These are phyloP conservation scores for Cyprinus carpio DNA, from an alignment of 2,113 vertebrate species.

Conservation along the genomic window DNA sequence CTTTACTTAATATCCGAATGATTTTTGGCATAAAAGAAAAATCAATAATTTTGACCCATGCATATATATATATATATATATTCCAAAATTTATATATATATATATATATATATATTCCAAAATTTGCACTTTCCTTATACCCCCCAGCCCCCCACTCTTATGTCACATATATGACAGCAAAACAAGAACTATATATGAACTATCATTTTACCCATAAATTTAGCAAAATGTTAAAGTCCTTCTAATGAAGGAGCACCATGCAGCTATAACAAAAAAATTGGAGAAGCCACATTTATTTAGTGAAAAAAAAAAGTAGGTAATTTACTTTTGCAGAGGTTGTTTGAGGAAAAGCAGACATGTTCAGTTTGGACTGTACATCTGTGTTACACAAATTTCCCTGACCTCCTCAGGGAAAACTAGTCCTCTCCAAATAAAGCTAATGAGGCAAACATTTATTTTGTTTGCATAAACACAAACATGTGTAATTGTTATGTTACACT, in stretches of 20 bases:
- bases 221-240: neutral
- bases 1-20: too few relatives aligned
- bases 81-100: too few relatives aligned
- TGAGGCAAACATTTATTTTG: neutral
- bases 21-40: too few relatives aligned
- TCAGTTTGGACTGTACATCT: neutral
- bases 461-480: neutral
- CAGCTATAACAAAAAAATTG: neutral
- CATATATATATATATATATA: too few relatives aligned
- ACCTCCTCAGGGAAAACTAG: neutral
- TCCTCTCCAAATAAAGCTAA: neutral
- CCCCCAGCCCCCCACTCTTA: too few relatives aligned
- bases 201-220: neutral
- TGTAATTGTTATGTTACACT: slow-evolving; percentile 1
- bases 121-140: neutral
- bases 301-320: neutral
- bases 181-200: neutral
- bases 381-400: neutral
- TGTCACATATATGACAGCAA: neutral
- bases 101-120: too few relatives aligned
- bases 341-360: neutral
- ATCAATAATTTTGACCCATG: too few relatives aligned
- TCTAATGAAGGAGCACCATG: neutral
- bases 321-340: neutral
- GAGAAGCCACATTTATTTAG: neutral